Evolutionary conservation across 2,113 vertebrate genomes (phyloP), one percentile per base, ranked within the genome.

Genomic region (Scophthalmus maximus): DNA sequence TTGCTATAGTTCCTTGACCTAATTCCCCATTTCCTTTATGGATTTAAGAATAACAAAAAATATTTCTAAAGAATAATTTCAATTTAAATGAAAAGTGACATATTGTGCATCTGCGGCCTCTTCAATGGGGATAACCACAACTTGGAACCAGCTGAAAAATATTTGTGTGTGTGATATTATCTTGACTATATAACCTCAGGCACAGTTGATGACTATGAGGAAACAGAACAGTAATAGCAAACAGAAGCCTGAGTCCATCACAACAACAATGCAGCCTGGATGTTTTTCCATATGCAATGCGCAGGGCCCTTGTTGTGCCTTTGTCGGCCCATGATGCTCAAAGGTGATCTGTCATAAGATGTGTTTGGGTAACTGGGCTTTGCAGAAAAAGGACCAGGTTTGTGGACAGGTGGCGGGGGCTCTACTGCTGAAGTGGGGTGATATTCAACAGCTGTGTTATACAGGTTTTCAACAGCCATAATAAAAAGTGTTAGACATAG

Each of bases 401-500:
- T 76, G 69, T 74, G 66, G 67, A 69, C 60, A 60, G 77, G 63
- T 69, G 76, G 70, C 6, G 4, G 65, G 52, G 52, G 27, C 32
- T 79, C 56, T 83, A 65, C 68, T 46, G 68, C 62, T 83, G 63
- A 72, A 88, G 56, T 44, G 75, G 82, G 73, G 82, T 78, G 81
- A 81, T 87, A 83, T 87, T 84, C 83, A 87, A 84, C 87, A 90
- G 85, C 89, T 90, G 85, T 79, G 83, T 84, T 84, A 64, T 73
- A 78, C 83, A 84, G 87, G 78, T 90, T 86, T 82, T 83, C 81
- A 84, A 84, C 81, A 84, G 81, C 87, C 85, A 84, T 78, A 86
- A 88, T 82, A 88, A 85, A 87, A 90, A 62, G 83, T 84, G 86
- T 86, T 67, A 78, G 84, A 90, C 82, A 88, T 83, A 87, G 83